phyloP scores from a whole-genome alignment of 2,888 invertebrate species.

The Nomada ruficornis region DNA sequence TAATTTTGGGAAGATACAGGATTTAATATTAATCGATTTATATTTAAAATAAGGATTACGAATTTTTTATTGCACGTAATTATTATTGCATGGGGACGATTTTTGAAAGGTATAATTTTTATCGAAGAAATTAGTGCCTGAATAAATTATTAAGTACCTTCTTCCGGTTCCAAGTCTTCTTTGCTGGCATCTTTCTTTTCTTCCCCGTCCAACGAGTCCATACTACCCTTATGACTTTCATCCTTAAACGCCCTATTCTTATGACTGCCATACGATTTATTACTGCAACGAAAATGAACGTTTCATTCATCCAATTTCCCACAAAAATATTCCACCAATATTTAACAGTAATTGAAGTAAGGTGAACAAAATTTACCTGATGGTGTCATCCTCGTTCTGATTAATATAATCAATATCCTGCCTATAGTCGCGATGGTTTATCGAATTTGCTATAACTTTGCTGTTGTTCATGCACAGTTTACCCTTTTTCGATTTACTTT shows the following conservation, averaged over 20 bases:
- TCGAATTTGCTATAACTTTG: constrained; percentile 91
- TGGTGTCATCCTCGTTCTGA: constrained; percentile 87
- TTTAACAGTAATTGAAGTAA: background rate
- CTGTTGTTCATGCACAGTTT: constrained; percentile 93
- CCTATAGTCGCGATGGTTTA: constrained; percentile 91
- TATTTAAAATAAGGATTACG: too few relatives aligned
- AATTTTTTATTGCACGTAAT: too few relatives aligned
- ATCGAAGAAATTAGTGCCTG: too few relatives aligned
- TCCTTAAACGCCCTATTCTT: constrained; percentile 95
- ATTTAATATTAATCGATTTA: too few relatives aligned
- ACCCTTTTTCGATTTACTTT: constrained; percentile 92
- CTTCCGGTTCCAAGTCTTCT: constrained; percentile 95
- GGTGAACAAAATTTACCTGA: constrained; percentile 81
- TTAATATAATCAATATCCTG: constrained; percentile 90
- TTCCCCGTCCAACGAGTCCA: constrained; percentile 92
- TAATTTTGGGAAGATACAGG: too few relatives aligned
- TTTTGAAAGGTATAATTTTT: too few relatives aligned
- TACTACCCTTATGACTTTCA: constrained; percentile 96
- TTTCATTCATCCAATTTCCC: background rate
- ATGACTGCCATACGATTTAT: constrained; percentile 96
- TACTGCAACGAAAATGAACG: constrained; percentile 85
- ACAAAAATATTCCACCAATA: too few relatives aligned
- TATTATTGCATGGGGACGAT: too few relatives aligned
- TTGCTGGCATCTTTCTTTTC: constrained; percentile 96
- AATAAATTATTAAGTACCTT: constrained; percentile 73